phyloP scores from a whole-genome alignment of 2,113 vertebrate species.

The Strigops habroptila region DNA sequence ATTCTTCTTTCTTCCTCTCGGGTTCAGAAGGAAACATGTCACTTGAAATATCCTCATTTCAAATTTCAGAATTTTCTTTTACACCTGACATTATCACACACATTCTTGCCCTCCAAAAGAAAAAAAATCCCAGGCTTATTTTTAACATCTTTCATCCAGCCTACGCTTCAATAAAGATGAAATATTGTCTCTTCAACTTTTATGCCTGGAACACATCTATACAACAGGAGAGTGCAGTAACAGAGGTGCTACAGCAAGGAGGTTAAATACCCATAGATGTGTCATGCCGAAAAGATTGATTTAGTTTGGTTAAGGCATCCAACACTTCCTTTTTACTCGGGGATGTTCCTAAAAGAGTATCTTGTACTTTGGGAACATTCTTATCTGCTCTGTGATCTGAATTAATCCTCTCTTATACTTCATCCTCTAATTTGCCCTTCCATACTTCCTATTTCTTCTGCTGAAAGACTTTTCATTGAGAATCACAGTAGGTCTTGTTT shows the following conservation, averaged over 20 bases:
- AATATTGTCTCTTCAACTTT: background rate
- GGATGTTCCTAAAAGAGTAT: background rate
- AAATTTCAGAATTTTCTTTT: background rate
- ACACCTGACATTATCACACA: background rate
- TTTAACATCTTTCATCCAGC: background rate
- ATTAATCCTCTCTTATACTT: background rate
- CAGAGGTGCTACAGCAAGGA: background rate
- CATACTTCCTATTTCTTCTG: background rate
- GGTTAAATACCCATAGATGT: background rate
- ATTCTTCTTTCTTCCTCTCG: background rate
- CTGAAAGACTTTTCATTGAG: background rate
- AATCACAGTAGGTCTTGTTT: background rate
- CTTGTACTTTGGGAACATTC: background rate
- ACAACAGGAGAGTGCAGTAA: background rate
- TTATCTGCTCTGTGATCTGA: background rate
- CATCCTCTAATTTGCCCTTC: background rate
- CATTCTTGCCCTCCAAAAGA: background rate
- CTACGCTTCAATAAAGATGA: background rate
- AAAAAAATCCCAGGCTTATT: background rate
- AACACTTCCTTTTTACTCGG: background rate
- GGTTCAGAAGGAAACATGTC: background rate
- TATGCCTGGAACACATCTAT: background rate
- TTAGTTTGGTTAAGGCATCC: background rate
- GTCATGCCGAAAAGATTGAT: background rate
- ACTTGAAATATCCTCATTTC: background rate